phyloP scores from a whole-genome alignment of 2,797 vertebrate species.

The Myotis planiceps region DNA sequence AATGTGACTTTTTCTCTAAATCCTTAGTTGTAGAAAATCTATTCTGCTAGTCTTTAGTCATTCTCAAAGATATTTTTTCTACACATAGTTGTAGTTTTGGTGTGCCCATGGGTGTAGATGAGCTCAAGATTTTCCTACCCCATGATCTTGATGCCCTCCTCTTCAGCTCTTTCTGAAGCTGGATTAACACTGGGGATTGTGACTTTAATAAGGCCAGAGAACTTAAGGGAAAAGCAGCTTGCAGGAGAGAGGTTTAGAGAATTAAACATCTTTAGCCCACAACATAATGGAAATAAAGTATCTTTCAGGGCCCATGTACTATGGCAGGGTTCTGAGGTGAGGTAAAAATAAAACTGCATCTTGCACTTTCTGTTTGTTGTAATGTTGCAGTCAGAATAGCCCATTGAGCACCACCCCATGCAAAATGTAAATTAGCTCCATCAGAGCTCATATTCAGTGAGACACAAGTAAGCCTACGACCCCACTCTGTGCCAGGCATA shows the following conservation, averaged over 20 bases:
- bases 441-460: background rate
- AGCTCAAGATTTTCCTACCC: background rate
- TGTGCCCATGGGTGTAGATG: background rate
- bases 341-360: background rate
- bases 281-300: constrained; percentile 34
- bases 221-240: background rate
- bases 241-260: constrained; percentile 12
- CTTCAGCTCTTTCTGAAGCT: background rate
- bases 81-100: background rate
- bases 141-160: background rate
- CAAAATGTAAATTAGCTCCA: background rate
- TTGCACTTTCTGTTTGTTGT: background rate
- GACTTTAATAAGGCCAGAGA: constrained; percentile 14
- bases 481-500: background rate
- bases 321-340: background rate
- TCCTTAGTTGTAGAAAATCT: background rate
- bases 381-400: background rate
- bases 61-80: background rate
- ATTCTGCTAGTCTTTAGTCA: background rate
- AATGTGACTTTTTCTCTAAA: background rate
- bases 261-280: constrained; percentile 42
- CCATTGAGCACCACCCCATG: background rate
- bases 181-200: background rate
- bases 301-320: background rate
- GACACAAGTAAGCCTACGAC: too few species aligned